Percentiles rank a stretch among this genome's conserved stretches.
Evolutionary conservation across 2,797 vertebrate species (phyloP).

Genomic region (Manis javanica): DNA sequence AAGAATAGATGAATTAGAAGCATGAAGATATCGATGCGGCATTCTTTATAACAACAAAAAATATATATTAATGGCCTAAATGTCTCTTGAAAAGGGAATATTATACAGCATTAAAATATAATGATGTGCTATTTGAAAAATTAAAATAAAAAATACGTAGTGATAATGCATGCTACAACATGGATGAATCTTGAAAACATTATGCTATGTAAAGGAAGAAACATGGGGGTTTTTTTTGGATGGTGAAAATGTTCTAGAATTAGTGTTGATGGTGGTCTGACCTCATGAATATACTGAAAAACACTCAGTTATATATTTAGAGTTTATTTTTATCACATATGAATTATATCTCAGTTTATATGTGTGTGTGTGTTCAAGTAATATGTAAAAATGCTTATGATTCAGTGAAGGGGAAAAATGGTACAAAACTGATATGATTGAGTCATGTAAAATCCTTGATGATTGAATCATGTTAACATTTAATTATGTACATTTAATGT

Average conservation of each 20-base stretch:
- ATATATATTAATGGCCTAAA: constrained; percentile 11
- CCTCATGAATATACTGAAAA: constrained; percentile 30
- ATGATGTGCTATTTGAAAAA: not conserved
- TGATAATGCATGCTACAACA: not conserved
- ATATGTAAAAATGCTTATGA: not conserved
- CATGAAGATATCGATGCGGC: constrained; percentile 50
- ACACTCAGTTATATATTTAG: not conserved
- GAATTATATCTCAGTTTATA: constrained; percentile 41
- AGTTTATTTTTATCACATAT: constrained; percentile 10
- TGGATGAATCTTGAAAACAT: constrained; percentile 24
- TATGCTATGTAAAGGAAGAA: constrained; percentile 42
- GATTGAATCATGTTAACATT: not conserved
- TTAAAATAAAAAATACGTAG: not conserved
- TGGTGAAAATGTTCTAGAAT: not conserved
- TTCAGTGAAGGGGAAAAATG: not conserved
- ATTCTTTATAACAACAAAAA: constrained; percentile 46
- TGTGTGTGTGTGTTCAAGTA: not conserved
- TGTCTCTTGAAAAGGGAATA: constrained; percentile 48
- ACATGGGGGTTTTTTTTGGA: not conserved
- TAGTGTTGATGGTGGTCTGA: not conserved
- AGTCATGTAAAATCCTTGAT: not conserved
- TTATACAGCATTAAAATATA: constrained; percentile 55
- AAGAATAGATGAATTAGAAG: constrained; percentile 66
- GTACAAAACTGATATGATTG: not conserved
- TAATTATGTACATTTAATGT: not conserved